Evolutionary conservation across 1,140 invertebrate species (phyloP).

Genomic region (Procambarus virginalis): DNA sequence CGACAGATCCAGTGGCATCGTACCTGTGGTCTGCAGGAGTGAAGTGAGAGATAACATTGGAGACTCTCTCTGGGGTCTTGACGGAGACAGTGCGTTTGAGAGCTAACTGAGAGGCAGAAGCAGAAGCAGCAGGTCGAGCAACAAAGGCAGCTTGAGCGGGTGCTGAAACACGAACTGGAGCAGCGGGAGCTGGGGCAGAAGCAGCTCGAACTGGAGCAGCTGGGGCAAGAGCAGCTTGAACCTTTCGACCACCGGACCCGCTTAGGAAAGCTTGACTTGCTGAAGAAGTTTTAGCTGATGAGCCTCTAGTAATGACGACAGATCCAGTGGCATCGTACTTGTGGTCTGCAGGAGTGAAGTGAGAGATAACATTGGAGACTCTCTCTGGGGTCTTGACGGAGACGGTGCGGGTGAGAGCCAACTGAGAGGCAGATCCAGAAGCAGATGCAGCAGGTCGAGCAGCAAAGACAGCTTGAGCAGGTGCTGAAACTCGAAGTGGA

Average conservation of each 20-base stretch:
- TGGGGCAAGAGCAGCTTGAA: neutral
- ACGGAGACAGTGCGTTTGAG: constrained; percentile 56
- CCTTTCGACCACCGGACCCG: neutral
- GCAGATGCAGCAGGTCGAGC: neutral
- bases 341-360: constrained; percentile 63
- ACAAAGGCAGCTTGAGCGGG: neutral
- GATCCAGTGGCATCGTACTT: constrained; percentile 60
- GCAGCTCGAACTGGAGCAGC: neutral
- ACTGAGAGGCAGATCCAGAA: neutral
- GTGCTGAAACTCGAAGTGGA: neutral
- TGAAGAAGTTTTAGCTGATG: neutral
- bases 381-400: constrained; percentile 49
- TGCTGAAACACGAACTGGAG: neutral
- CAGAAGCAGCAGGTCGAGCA: neutral
- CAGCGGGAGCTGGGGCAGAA: constrained; percentile 16
- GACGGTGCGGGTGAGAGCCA: constrained; percentile 45
- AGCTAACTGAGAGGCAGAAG: constrained; percentile 14
- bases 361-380: constrained; percentile 42
- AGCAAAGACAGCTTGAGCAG: neutral
- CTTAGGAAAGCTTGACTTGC: neutral
- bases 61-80: constrained; percentile 45
- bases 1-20: constrained; percentile 62
- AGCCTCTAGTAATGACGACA: constrained; percentile 38
- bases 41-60: constrained; percentile 63
- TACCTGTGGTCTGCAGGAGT: constrained; percentile 64